Percentiles rank a stretch among this genome's conserved stretches.
Conservation (phyloP, 2,797 vertebrate genomes). For the Karalla daura region DNA sequence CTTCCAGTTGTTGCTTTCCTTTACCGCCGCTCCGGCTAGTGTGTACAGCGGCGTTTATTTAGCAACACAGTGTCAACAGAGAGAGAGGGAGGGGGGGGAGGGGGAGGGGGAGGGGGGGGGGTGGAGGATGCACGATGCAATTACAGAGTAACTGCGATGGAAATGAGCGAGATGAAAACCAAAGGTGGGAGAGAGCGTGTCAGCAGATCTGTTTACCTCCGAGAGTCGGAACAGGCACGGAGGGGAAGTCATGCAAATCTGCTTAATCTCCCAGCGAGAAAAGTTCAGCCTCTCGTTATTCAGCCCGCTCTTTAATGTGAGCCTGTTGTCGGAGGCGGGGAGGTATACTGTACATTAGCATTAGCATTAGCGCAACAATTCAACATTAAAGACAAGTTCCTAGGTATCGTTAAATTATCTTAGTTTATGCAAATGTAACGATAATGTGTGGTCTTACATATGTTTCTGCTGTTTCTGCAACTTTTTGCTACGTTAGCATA, state of each 20-base stretch:
- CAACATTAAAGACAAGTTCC: no score
- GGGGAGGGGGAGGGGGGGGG: constrained; percentile 33
- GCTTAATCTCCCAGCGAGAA: not conserved
- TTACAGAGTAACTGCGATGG: constrained; percentile 59
- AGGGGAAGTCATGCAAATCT: constrained; percentile 4
- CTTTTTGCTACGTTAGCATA: no score
- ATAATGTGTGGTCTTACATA: no score
- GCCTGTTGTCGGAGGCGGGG: no score
- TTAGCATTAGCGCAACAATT: no score
- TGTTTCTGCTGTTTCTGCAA: no score
- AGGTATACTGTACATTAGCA: no score
- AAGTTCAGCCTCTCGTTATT: not conserved
- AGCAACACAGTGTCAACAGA: constrained; percentile 61
- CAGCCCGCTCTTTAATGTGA: no score
- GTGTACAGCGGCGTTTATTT: constrained; percentile 44
- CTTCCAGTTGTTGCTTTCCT: constrained; percentile 73
- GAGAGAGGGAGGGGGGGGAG: constrained; percentile 15
- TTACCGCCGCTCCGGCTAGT: constrained; percentile 40
- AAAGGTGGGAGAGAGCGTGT: constrained; percentile 38
- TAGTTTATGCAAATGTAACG: no score
- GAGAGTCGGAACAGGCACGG: constrained; percentile 15
- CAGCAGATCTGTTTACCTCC: constrained; percentile 37
- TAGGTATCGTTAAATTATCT: no score
- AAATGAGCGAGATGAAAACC: constrained; percentile 40
- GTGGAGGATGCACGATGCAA: constrained; percentile 43